Base-by-base conservation (phyloP, 1,140 invertebrate genomes). In the Drosophila novamexicana region DNA sequence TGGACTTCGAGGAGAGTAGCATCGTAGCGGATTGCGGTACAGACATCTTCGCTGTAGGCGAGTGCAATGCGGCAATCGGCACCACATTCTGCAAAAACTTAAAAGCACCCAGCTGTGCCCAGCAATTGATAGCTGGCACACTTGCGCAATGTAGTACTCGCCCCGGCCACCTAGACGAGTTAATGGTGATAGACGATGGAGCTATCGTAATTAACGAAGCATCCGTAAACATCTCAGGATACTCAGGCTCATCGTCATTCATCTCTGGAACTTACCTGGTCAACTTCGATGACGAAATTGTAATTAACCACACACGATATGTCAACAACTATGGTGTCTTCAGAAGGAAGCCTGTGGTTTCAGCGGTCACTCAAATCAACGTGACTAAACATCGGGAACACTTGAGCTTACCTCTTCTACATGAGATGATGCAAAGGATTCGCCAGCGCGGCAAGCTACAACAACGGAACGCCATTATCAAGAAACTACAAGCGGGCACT, bases 351-450 rank as follows among this genome's bases (percentile, higher is more conserved):
- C 9, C 16, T 10, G 16, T 32, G 8, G 42, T 47, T 10, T 47
- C 42, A 9, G 32, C 42, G 7, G 14, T 34, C 8, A 16, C 57
- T 7, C 57, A 44, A 45, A 45, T 59, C 29, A 59, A 59, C 29
- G 29, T 45, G 9, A 47, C 42, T 7, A 10, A 32, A 1, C 29
- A 47, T n/a, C n/a, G 57, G 14, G 42, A 59, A 47, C 29, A 36
- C 9, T 32, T 59, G 6, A 59, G 57, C n/a, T 14, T 59, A 14
- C 57, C 57, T 32, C 34, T 47, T 10, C 6, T 61, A 3, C 57
- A 45, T n/a, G 14, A 47, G 9, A 22, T 61, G 9, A 58, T 22
- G 22, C 22, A 22, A 22, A 22, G 22, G 22, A 22, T 22, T 22
- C 22, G 22, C 22, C 22, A 22, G 22, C 22, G 22, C 22, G 22